A percentile compares a stretch with the other conserved stretches of the same genome.
These are phyloP conservation scores for Chaetodon trifasciatus DNA, from an alignment of 2,797 vertebrate genomes.

Conservation along the genomic window DNA sequence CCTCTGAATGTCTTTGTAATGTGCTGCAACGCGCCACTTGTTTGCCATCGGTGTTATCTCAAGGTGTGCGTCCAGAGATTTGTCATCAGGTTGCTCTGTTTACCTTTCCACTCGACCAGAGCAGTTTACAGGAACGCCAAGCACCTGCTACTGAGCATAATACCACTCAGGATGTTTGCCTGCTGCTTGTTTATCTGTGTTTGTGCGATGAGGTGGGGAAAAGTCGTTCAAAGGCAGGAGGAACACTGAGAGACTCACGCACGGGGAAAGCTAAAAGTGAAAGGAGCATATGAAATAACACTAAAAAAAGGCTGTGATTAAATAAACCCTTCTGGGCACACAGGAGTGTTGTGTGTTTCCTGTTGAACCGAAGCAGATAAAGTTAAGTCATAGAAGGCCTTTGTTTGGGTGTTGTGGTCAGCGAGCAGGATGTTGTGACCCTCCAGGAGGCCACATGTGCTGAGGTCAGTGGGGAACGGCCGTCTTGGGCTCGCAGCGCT, in stretches of 20 bases:
- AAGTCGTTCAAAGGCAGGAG: conserved; percentile 45
- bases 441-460: conserved; percentile 55
- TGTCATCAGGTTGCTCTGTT: conserved; percentile 69
- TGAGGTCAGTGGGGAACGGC: conserved; percentile 56
- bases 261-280: conserved; percentile 49
- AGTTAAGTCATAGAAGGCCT: conserved; percentile 43
- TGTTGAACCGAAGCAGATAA: conserved; percentile 55
- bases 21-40: conserved; percentile 26
- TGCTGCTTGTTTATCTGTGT: conserved; percentile 74
- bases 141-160: conserved; percentile 71
- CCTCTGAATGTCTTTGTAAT: conserved; percentile 31
- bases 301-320: conserved; percentile 43
- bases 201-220: conserved; percentile 54
- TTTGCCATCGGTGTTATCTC: conserved; percentile 67
- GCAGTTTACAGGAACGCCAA: conserved; percentile 58
- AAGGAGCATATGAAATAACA: conserved; percentile 28
- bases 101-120: conserved; percentile 69
- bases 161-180: conserved; percentile 74
- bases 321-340: conserved; percentile 41
- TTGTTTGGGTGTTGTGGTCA: conserved; percentile 73
- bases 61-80: conserved; percentile 64
- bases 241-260: conserved; percentile 34
- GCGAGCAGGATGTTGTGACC: conserved; percentile 70
- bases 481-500: conserved; percentile 42
- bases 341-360: conserved; percentile 38